Evolutionary conservation across 1,140 invertebrate species (phyloP), one percentile per base, ranked within the genome.

Genomic region (Scaptomyza montana): DNA sequence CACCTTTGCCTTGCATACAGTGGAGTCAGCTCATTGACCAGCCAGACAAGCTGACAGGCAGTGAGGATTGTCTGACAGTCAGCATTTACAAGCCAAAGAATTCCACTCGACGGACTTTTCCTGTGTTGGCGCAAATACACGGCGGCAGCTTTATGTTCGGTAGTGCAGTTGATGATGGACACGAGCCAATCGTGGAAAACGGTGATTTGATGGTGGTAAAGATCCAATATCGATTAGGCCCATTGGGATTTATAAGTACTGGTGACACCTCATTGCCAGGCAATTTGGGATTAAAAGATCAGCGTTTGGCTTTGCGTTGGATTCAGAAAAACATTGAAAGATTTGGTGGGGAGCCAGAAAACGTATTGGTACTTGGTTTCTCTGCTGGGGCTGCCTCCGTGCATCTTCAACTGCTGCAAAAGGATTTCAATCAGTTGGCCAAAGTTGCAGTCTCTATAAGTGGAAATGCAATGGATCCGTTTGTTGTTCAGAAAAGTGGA

Each of bases 271-370:
- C 90, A 1, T 84, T 93, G 3, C 93, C 94, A 1, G 95, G 95
- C 2, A 95, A 95, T 89, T 92, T 92, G 46, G 95, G 95, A 0
- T 75, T 96, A 5, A 94, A 94, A 85, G 95, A 96, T 91, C 95
- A 95, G 80, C 90, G 93, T 0, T 79, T 93, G 57, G 95, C 95
- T 0, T 70, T 95, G 5, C 92, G 93, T 61, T 95, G 95, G 95
- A 90, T 95, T 2, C 92, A 89, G 90, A 92, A 92, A 28, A 94
- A 94, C 78, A 94, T 94, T 56, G 90, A 91, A 50, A 84, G 90
- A 51, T 95, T 95, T 67, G 94, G 94, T 2, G 94, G 94, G 1
- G 92, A 94, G 81, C 93, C 94, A 16, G 90, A 93, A 39, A 93
- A 92, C 30, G 84, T 94, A 10, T 93, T 94, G 1, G 70, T 94